Evolutionary conservation across 1,140 invertebrate genomes (phyloP).

Genomic region (Sinella curviseta): DNA sequence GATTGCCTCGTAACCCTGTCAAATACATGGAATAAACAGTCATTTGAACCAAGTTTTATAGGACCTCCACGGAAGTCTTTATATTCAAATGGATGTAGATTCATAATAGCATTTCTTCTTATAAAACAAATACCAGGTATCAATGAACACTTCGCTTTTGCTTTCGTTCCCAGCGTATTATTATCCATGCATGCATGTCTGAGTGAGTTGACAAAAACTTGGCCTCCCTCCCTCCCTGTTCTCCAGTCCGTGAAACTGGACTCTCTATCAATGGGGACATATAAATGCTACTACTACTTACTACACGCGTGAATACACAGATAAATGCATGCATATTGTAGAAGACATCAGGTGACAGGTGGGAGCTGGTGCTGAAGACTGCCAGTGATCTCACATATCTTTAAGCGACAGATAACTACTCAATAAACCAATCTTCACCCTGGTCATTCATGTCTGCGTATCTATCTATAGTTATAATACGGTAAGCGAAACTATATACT

Average conservation of each 20-base stretch:
- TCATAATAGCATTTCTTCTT: background rate
- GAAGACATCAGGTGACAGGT: background rate
- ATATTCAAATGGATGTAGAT: background rate
- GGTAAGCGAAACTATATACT: background rate
- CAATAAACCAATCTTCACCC: constrained; percentile 6
- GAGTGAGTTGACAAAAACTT: too few species aligned
- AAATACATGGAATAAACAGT: constrained; percentile 15
- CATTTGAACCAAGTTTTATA: constrained; percentile 23
- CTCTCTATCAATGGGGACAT: too few species aligned
- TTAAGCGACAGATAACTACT: constrained; percentile 21
- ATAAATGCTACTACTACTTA: too few species aligned
- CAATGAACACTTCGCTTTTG: too few species aligned
- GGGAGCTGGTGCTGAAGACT: background rate
- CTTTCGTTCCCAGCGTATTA: too few species aligned
- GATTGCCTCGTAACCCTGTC: constrained; percentile 25
- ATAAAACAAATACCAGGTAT: too few species aligned
- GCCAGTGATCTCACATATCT: background rate
- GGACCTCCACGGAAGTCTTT: constrained; percentile 19
- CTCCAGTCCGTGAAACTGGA: too few species aligned
- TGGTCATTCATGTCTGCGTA: constrained; percentile 10
- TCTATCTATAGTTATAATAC: background rate
- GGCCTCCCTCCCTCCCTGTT: too few species aligned
- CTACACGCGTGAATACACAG: background rate
- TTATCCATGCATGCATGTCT: too few species aligned
- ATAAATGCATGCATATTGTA: background rate